A percentile compares a stretch with the other conserved stretches of the same genome.
Evolutionary conservation across 92 coral and sea anemone genomes (phyloP).

Genomic region (Heteractis magnifica): DNA sequence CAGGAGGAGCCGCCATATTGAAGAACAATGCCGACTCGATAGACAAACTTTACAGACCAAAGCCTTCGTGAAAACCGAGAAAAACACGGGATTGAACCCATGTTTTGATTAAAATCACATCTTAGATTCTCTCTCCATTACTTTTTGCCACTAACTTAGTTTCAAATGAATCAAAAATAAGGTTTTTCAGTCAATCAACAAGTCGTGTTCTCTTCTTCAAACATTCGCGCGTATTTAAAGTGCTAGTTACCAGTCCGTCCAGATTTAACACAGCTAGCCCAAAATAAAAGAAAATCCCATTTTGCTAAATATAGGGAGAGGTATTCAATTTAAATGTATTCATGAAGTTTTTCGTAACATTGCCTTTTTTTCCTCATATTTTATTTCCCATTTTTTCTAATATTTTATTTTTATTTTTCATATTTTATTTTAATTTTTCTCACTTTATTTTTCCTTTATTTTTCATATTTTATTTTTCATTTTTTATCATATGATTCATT

Average conservation of each 20-base stretch:
- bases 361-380: no score
- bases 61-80: not conserved
- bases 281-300: not conserved
- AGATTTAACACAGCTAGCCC: not conserved
- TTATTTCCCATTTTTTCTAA: no score
- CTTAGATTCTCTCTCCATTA: not conserved
- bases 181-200: not conserved
- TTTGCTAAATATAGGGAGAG: no score
- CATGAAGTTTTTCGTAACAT: no score
- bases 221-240: not conserved
- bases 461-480: not conserved
- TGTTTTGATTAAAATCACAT: not conserved
- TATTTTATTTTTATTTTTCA: no score
- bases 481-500: not conserved
- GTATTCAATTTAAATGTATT: no score
- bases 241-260: not conserved
- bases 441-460: not conserved
- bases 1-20: slow-evolving; percentile 23
- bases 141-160: not conserved
- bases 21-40: not conserved
- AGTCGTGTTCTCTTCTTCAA: not conserved
- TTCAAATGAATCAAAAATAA: not conserved
- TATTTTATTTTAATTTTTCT: no score
- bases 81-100: not conserved
- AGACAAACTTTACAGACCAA: not conserved